These are phyloP conservation scores for Gnathonemus echidnorhynchus DNA, from an alignment of 2,113 vertebrate genomes.

Conservation along the genomic window DNA sequence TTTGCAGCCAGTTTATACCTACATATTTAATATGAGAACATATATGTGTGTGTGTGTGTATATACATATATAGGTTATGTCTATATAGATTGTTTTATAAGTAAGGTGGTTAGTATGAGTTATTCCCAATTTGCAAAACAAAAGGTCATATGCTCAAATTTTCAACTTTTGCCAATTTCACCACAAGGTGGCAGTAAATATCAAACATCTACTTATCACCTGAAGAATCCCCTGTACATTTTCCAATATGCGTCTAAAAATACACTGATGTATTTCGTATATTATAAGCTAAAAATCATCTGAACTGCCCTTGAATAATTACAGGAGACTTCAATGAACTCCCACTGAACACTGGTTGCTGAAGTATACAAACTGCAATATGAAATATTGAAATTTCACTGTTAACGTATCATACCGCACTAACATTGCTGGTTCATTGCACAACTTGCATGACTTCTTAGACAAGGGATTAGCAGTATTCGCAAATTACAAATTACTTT, in stretches of 20 bases:
- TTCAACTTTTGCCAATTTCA: not conserved
- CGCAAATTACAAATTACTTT: not conserved
- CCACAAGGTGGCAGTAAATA: constrained; percentile 25
- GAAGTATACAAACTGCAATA: not conserved
- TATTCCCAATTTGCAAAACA: not conserved
- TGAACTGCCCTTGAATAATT: not conserved
- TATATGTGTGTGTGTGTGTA: not conserved
- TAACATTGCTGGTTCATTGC: not conserved
- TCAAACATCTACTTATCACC: not conserved
- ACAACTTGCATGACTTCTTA: not conserved
- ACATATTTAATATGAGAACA: not conserved
- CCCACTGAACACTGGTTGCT: not conserved
- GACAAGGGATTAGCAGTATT: not conserved
- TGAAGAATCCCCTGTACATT: not conserved
- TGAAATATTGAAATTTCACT: not conserved
- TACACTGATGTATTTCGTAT: not conserved
- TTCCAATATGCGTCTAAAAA: not conserved
- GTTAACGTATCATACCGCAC: not conserved
- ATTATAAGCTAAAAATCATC: not conserved
- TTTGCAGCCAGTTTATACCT: not conserved
- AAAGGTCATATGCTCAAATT: not conserved
- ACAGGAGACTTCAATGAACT: not conserved
- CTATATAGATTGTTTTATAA: not conserved
- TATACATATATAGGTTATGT: not conserved
- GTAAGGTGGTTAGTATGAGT: not conserved